A percentile compares a stretch with the other conserved stretches of the same genome.
phyloP scores from a whole-genome alignment of 2,888 invertebrate genomes.

The Athripsodes cinereus region DNA sequence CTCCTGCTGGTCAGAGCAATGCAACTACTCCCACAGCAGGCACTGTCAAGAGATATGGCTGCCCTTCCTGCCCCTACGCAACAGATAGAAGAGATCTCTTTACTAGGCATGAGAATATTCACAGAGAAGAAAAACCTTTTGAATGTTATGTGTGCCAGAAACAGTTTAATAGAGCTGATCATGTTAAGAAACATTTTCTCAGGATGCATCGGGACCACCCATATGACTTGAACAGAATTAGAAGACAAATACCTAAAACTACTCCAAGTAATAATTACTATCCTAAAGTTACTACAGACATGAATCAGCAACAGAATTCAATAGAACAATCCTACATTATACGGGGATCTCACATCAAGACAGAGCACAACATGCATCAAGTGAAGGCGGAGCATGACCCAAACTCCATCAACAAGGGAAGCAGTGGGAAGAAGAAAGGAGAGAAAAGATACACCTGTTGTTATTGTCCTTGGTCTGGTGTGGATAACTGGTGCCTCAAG shows the following conservation, averaged over 20 bases:
- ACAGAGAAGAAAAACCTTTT: constrained; percentile 89
- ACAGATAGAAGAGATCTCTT: constrained; percentile 87
- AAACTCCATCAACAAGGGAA: constrained; percentile 22
- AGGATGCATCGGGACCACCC: constrained; percentile 87
- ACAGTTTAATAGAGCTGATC: constrained; percentile 90
- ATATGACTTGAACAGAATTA: constrained; percentile 78
- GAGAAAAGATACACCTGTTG: constrained; percentile 78
- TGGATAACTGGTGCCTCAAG: constrained; percentile 91
- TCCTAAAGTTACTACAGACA: constrained; percentile 30
- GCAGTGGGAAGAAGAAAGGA: constrained; percentile 44
- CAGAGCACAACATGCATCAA: constrained; percentile 39
- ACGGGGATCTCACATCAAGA: constrained; percentile 31
- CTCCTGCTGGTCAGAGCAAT: constrained; percentile 26
- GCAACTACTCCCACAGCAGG: constrained; percentile 27
- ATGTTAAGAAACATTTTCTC: constrained; percentile 89
- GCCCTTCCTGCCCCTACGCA: constrained; percentile 83
- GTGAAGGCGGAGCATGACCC: constrained; percentile 35
- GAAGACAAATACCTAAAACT: constrained; percentile 57
- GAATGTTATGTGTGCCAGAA: constrained; percentile 90
- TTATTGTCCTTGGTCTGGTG: constrained; percentile 89
- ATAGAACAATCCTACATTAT: constrained; percentile 19
- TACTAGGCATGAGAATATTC: constrained; percentile 89
- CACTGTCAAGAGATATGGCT: constrained; percentile 67
- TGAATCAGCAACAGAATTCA: constrained; percentile 19
- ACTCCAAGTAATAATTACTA: constrained; percentile 43